Conservation (phyloP, 2,797 vertebrate genomes). For the Tokudaia muenninki region DNA sequence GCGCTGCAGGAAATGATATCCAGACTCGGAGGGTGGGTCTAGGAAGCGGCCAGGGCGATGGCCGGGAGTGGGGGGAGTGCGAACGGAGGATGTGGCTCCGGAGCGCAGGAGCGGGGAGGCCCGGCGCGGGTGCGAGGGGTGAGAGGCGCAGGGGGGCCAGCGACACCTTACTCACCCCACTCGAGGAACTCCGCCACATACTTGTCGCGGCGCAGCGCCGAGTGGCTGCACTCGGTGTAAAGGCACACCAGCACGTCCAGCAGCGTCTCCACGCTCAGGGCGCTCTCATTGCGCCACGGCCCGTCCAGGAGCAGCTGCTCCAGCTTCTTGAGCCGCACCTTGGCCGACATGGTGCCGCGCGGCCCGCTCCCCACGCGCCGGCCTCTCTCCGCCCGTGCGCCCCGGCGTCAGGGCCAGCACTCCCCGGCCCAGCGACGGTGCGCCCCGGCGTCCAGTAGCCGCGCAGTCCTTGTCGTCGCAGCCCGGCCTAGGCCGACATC, state of each 20-base stretch:
- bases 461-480: constrained; percentile 66
- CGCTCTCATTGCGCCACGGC: constrained; percentile 90
- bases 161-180: constrained; percentile 92
- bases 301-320: constrained; percentile 95
- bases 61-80: constrained; percentile 30
- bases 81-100: neutral
- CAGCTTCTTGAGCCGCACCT: constrained; percentile 96
- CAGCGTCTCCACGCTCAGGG: constrained; percentile 95
- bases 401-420: constrained; percentile 66
- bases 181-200: constrained; percentile 97
- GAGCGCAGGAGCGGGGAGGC: neutral
- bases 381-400: constrained; percentile 59
- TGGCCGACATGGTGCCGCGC: constrained; percentile 93
- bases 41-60: constrained; percentile 72
- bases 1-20: constrained; percentile 79
- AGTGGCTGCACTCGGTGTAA: constrained; percentile 93
- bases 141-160: neutral
- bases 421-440: constrained; percentile 53
- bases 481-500: constrained; percentile 79
- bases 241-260: constrained; percentile 96
- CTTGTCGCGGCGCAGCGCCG: constrained; percentile 94
- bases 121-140: neutral
- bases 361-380: constrained; percentile 62
- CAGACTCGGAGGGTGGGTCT: constrained; percentile 76
- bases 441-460: constrained; percentile 62